Evolutionary conservation across 2,113 vertebrate species (phyloP).

Genomic region (Hydrochoerus hydrochaeris): DNA sequence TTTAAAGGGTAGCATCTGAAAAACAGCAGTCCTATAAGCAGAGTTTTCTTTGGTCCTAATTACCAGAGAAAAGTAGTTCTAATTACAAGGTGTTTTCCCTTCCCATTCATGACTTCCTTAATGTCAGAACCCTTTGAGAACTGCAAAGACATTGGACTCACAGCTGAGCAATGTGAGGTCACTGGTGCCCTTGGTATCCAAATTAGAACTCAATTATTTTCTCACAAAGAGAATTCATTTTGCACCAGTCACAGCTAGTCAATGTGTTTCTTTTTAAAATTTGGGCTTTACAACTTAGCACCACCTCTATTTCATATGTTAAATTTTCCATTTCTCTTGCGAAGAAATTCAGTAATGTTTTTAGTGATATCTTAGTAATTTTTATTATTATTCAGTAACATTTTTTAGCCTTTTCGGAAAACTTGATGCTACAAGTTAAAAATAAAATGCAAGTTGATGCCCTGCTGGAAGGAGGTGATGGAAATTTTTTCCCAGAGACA

Average conservation of each 20-base stretch:
- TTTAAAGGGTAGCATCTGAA: not conserved
- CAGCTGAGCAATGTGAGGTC: not conserved
- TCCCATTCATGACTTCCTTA: not conserved
- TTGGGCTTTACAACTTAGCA: slow-evolving; percentile 4
- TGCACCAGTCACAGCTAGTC: not conserved
- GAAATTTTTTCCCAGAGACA: not conserved
- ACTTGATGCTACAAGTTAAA: not conserved
- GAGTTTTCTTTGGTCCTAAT: not conserved
- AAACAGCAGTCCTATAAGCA: not conserved
- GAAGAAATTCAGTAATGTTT: not conserved
- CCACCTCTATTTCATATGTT: not conserved
- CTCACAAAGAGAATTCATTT: not conserved
- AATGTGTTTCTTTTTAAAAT: not conserved
- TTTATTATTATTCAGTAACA: not conserved
- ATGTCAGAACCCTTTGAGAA: not conserved
- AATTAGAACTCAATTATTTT: not conserved
- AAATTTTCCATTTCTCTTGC: not conserved
- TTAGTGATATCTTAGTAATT: not conserved
- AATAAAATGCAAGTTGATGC: not conserved
- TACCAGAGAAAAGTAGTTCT: slow-evolving; percentile 26
- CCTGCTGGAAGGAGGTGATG: not conserved
- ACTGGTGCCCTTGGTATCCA: not conserved
- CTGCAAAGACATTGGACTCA: not conserved
- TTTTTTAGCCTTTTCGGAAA: not conserved
- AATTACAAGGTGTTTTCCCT: not conserved